phyloP scores from a whole-genome alignment of 2,797 vertebrate genomes.

The Eulemur rubriventer region DNA sequence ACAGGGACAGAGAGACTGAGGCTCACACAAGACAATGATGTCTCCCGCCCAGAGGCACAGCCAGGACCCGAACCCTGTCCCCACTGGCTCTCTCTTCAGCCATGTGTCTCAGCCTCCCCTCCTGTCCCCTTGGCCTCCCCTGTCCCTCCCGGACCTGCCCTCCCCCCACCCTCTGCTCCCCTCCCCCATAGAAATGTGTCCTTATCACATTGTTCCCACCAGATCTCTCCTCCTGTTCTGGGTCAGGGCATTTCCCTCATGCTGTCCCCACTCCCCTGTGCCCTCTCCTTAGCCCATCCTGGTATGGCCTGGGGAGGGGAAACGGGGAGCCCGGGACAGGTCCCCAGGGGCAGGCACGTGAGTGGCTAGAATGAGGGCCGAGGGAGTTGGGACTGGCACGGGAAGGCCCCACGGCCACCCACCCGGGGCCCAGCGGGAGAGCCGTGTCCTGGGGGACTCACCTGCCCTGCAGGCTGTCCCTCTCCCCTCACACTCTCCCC shows the following conservation, averaged over 20 bases:
- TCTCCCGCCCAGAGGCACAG: background rate
- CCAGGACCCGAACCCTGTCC: no score
- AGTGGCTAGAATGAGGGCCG: background rate
- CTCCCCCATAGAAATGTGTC: background rate
- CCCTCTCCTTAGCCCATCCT: background rate
- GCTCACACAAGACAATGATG: background rate
- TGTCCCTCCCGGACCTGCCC: background rate
- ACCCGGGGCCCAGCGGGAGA: background rate
- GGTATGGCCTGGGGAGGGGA: background rate
- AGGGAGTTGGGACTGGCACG: background rate
- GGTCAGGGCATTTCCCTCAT: accelerated
- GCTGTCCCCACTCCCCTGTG: background rate
- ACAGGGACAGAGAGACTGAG: background rate
- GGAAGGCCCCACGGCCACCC: background rate
- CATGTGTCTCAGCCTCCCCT: accelerated
- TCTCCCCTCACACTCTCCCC: slow-evolving; percentile 65
- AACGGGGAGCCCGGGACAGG: background rate
- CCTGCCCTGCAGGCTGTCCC: slow-evolving; percentile 68
- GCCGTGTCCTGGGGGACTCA: background rate
- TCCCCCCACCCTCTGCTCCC: no score
- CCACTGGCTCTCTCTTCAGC: background rate
- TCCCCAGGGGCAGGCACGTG: background rate
- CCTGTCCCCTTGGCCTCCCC: background rate
- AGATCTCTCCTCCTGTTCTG: background rate
- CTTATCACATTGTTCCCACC: background rate